phyloP scores from a whole-genome alignment of 2,113 vertebrate species.

The Orycteropus afer region DNA sequence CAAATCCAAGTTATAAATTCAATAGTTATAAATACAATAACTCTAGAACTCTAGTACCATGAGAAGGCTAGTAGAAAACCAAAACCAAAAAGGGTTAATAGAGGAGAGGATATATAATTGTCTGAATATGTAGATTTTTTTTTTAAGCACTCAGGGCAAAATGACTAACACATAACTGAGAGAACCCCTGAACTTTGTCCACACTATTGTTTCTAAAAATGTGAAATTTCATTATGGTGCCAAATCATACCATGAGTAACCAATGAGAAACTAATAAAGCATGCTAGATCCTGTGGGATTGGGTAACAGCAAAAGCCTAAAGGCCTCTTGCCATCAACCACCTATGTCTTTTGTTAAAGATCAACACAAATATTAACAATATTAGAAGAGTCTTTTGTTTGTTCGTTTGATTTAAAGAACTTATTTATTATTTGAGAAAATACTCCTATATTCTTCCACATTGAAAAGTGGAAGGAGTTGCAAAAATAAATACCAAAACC shows the following conservation, averaged over 20 bases:
- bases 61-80: too few relatives aligned
- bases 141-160: slow-evolving; percentile 7
- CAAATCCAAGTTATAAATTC: too few relatives aligned
- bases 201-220: slow-evolving; percentile 54
- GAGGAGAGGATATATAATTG: neutral
- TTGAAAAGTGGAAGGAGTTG: neutral
- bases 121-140: neutral
- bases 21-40: neutral
- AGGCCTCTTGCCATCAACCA: slow-evolving; percentile 12
- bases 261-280: slow-evolving; percentile 36
- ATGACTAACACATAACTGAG: neutral
- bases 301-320: neutral
- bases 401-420: neutral
- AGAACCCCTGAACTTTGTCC: slow-evolving; percentile 50
- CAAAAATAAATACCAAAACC: neutral
- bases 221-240: slow-evolving; percentile 37
- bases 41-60: neutral
- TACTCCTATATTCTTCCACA: neutral
- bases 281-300: slow-evolving; percentile 21
- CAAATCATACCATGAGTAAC: slow-evolving; percentile 2
- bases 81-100: neutral
- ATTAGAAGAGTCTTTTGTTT: neutral
- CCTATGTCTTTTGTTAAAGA: slow-evolving; percentile 25
- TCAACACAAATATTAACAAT: neutral
- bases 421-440: slow-evolving; percentile 39